phyloP scores from a whole-genome alignment of 2,888 invertebrate genomes.

The Vannuccia rotundouncinata region DNA sequence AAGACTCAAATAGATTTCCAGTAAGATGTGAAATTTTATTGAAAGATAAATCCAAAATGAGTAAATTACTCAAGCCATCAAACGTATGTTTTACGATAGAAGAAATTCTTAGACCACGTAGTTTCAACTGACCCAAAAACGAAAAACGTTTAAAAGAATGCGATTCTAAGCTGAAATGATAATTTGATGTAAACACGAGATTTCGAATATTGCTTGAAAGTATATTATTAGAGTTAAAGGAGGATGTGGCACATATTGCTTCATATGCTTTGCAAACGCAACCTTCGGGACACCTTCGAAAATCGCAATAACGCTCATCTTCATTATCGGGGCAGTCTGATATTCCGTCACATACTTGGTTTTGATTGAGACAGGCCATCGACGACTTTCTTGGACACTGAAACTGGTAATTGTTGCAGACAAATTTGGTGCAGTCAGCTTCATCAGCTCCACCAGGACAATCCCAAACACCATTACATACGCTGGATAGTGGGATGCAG shows the following conservation, averaged over 20 bases:
- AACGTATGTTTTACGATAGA: background rate
- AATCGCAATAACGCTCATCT: constrained; percentile 36
- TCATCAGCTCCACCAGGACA: constrained; percentile 36
- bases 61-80: constrained; percentile 14
- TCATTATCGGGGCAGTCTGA: constrained; percentile 25
- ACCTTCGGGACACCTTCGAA: constrained; percentile 32
- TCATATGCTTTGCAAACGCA: constrained; percentile 30
- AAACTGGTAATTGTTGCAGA: background rate
- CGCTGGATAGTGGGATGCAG: constrained; percentile 18
- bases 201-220: constrained; percentile 18
- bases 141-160: constrained; percentile 28
- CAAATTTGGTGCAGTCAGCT: background rate
- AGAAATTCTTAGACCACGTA: background rate
- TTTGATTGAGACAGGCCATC: constrained; percentile 15
- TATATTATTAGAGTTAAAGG: background rate
- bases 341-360: constrained; percentile 32
- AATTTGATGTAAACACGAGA: constrained; percentile 7
- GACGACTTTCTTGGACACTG: background rate
- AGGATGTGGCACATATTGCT: constrained; percentile 10
- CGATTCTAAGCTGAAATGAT: background rate
- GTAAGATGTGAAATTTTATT: background rate
- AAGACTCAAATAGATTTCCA: background rate
- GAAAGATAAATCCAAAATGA: background rate
- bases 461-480: constrained; percentile 36
- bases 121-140: constrained; percentile 23